These are phyloP conservation scores for Eolophus roseicapilla DNA, from an alignment of 2,113 vertebrate species.

Conservation along the genomic window DNA sequence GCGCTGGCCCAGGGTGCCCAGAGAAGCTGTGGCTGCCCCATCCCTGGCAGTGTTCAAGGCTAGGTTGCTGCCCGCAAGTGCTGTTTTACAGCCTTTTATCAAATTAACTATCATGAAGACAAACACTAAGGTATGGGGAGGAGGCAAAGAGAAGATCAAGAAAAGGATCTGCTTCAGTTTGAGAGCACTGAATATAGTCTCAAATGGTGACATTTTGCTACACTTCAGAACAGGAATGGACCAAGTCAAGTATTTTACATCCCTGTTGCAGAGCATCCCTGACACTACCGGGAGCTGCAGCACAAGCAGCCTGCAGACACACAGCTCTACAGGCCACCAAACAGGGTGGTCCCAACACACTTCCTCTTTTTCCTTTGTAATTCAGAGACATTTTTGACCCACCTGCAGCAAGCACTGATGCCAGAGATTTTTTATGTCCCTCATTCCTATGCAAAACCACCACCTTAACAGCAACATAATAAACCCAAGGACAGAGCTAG, in stretches of 20 bases:
- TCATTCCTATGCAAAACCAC: background rate
- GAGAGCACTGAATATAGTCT: background rate
- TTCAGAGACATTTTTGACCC: background rate
- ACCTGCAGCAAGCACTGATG: fast-evolving
- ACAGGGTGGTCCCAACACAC: background rate
- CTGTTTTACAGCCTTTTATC: background rate
- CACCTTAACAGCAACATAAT: background rate
- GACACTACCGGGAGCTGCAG: background rate
- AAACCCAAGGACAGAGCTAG: background rate
- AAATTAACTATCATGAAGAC: background rate
- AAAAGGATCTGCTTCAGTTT: background rate
- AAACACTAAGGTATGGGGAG: background rate
- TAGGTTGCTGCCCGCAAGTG: background rate
- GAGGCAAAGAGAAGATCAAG: background rate
- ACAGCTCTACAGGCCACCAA: background rate
- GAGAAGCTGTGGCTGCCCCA: background rate
- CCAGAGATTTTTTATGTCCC: background rate
- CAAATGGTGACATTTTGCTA: background rate
- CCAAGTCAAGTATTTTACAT: background rate
- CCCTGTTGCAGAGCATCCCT: background rate
- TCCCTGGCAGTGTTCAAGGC: background rate
- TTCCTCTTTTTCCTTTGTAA: background rate
- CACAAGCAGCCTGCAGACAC: background rate
- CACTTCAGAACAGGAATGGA: background rate
- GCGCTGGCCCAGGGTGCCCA: background rate